Percentiles rank a stretch among this genome's conserved stretches.
Conservation (phyloP, 2,797 vertebrate species). For the Coregonus ussuriensis region DNA sequence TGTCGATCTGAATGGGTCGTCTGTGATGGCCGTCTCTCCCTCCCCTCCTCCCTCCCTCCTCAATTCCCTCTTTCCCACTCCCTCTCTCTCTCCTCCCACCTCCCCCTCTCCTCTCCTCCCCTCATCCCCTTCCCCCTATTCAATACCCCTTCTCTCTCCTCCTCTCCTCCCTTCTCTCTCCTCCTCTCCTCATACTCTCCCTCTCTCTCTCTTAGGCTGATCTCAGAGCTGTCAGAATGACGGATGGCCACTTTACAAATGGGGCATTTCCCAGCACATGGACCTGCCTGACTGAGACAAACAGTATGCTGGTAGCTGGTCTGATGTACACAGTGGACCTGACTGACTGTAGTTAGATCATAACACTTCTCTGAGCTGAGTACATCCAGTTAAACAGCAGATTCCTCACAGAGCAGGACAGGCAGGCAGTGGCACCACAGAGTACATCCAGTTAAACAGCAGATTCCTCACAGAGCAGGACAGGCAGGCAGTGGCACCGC, state of each 20-base stretch:
- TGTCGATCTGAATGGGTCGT: conserved; percentile 40
- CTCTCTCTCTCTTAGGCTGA: conserved; percentile 13
- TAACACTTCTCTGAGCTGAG: neutral
- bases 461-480: too few relatives aligned
- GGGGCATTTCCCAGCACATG: conserved; percentile 53
- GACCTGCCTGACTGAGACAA: conserved; percentile 25
- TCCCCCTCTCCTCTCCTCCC: too few relatives aligned
- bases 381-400: neutral
- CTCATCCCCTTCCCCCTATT: neutral
- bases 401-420: neutral
- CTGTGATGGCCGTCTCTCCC: conserved; percentile 32
- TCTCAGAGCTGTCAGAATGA: conserved; percentile 61
- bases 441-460: too few relatives aligned
- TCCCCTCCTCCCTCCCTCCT: too few relatives aligned
- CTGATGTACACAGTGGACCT: conserved; percentile 44
- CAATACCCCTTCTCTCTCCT: conserved; percentile 27
- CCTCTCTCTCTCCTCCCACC: too few relatives aligned
- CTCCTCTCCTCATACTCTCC: conserved; percentile 31
- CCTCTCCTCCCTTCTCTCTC: conserved; percentile 6
- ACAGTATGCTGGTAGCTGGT: neutral
- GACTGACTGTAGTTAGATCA: conserved; percentile 35
- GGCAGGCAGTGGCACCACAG: too few relatives aligned
- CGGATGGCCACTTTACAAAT: conserved; percentile 68
- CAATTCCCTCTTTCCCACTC: too few relatives aligned
- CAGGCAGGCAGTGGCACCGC: too few relatives aligned